Evolutionary conservation across 2,797 vertebrate species (phyloP), one percentile per base, ranked within the genome.

Genomic region (Pseudocheirus occidentalis): DNA sequence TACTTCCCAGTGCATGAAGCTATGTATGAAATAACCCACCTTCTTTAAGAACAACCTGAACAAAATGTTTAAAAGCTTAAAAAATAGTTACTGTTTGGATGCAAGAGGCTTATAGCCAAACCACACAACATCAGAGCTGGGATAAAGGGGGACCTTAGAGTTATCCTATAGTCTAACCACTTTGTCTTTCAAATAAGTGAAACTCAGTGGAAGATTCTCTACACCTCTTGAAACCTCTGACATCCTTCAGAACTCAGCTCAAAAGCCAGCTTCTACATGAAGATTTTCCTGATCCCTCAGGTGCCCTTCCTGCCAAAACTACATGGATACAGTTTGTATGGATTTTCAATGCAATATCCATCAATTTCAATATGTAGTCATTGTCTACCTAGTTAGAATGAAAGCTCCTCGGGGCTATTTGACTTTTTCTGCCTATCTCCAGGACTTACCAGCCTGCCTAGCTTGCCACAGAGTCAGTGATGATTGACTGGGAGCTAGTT

Each of bases 11-110:
- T 4, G 73, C 93, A n/a, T 7, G 57, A 95, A 90, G 93, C 50
- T 14, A 31, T 16, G 54, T 55, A 93, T 87, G 95, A 90, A 93
- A 81, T 0, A 12, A 92, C 62, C 10, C 54, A 91, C 53, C 54
- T 93, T 92, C 58, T 94, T 96, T n/a, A 92, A 34, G 94, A 97
- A n/a, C n/a, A 59, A 56, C 94, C 29, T 50, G n/a, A 73, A 93
- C 27, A 21, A 87, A 87, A 87, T 87, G 53, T 89, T 94, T 46
- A 95, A 93, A 29, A 92, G 14, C 91, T 94, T 81, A 55, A 93
- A 93, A 87, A 87, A 93, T 90, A 24, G 81, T 87, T 93, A 92
- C 95, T 94, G 46, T 87, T 87, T 56, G 95, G 57, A 14, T 28
- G 50, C 11, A 56, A 92, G 31, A 95, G 46, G 27, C 5, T 16